These are phyloP conservation scores for Cataglyphis rosenhaueri DNA, from an alignment of 2,888 invertebrate species.

Conservation along the genomic window DNA sequence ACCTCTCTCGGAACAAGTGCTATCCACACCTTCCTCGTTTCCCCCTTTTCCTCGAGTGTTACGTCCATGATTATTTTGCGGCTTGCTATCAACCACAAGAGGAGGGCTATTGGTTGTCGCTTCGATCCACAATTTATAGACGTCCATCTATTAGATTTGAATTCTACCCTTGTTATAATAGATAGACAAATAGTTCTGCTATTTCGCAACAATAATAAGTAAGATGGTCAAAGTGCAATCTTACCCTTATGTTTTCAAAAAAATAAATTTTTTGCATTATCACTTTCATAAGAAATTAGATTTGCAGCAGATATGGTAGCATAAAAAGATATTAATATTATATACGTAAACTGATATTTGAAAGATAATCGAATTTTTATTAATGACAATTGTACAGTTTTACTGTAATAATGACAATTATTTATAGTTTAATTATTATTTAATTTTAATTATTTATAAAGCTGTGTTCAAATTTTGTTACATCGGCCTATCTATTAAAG, in stretches of 20 bases:
- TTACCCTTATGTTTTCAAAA: neutral
- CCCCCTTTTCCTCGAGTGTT: slow-evolving; percentile 66
- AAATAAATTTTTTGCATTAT: neutral
- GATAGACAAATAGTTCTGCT: neutral
- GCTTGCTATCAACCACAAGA: slow-evolving; percentile 48
- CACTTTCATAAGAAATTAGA: neutral
- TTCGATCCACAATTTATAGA: slow-evolving; percentile 46
- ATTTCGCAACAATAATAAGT: slow-evolving; percentile 16
- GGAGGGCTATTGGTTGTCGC: slow-evolving; percentile 37
- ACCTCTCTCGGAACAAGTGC: slow-evolving; percentile 56
- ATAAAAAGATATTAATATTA: neutral
- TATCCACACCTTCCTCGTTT: slow-evolving; percentile 66
- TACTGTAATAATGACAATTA: neutral
- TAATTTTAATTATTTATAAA: neutral
- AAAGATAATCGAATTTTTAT: neutral
- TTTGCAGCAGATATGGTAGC: neutral
- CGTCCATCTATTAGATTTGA: slow-evolving; percentile 26
- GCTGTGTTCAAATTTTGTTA: neutral
- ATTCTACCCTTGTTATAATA: slow-evolving; percentile 17
- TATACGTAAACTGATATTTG: neutral
- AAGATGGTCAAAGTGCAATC: neutral
- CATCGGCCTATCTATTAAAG: neutral
- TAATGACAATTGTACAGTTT: neutral
- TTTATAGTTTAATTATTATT: neutral
- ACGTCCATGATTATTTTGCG: slow-evolving; percentile 75